Evolutionary conservation across 1,140 invertebrate species (phyloP), one percentile per base, ranked within the genome.

Genomic region (Aplysia californica): DNA sequence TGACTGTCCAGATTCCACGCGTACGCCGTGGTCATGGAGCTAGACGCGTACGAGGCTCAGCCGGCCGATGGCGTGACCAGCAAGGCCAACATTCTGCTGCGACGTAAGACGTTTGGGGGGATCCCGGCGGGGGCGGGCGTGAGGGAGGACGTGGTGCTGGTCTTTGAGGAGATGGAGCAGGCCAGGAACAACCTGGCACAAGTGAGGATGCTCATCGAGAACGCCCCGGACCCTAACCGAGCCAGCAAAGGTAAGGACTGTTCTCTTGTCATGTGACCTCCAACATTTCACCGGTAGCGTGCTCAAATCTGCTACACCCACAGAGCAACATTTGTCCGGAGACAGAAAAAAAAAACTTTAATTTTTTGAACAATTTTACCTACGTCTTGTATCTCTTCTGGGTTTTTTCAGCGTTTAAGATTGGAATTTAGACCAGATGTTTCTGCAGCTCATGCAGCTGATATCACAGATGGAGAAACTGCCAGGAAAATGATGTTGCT

Each of bases 1-100:
- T n/a, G n/a, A n/a, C n/a, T n/a, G n/a, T n/a, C n/a, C 79, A 89
- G 87, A 69, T 88, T 88, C 78, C 89, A 90, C 82, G 88, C 87
- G 0, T 90, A 90, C 84, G 87, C 84, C 33, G 82, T 90, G 31
- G 82, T 87, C 10, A 89, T 88, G 86, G 87, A 90, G 76, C 83
- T 89, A 83, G 89, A 90, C 50, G 77, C 84, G 3, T 89, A 86
- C 79, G 87, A 88, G 65, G 72, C 79, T 18, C 65, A 83, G 10
- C 85, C 84, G 10, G 84, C 86, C 26, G 80, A 81, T 23, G 72
- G 76, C 26, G 85, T 83, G n/a, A 84, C 82, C 58, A 83, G 82
- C 58, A 68, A 78, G 29, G 87, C 89, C n/a, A 88, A 89, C 74
- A 83, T 90, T 61, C 79, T 89, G 20, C 71, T 90, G 66, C 89